These are phyloP conservation scores for Mylabris sibirica DNA, from an alignment of 2,888 invertebrate genomes.

Conservation along the genomic window DNA sequence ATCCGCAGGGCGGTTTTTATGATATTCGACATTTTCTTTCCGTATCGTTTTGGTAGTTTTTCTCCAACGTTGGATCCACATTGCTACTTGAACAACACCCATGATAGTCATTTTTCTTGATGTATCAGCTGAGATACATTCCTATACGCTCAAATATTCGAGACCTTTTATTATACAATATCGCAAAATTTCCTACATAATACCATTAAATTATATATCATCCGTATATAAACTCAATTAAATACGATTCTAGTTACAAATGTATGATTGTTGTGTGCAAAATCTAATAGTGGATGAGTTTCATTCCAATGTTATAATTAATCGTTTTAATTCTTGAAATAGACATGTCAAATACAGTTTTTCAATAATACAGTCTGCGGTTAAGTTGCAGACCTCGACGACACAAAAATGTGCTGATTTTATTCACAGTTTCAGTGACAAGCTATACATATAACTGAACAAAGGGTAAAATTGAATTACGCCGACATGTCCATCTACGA, in stretches of 20 bases:
- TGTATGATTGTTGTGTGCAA: too few relatives aligned
- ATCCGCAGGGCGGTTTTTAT: slow-evolving; percentile 31
- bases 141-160: slow-evolving; percentile 49
- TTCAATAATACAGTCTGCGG: slow-evolving; percentile 39
- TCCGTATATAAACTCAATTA: too few relatives aligned
- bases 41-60: slow-evolving; percentile 31
- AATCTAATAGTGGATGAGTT: slow-evolving; percentile 1
- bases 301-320: slow-evolving; percentile 19
- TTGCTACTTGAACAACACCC: slow-evolving; percentile 51
- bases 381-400: slow-evolving; percentile 37
- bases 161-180: slow-evolving; percentile 42
- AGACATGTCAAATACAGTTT: slow-evolving; percentile 30
- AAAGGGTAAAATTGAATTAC: slow-evolving; percentile 53
- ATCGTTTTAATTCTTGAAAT: slow-evolving; percentile 18
- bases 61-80: slow-evolving; percentile 34
- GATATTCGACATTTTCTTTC: slow-evolving; percentile 30
- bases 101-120: slow-evolving; percentile 53
- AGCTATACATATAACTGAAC: slow-evolving; percentile 52
- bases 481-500: slow-evolving; percentile 43
- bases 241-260: background rate
- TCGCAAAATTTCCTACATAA: slow-evolving; percentile 40
- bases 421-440: slow-evolving; percentile 51
- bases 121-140: slow-evolving; percentile 53
- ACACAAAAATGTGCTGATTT: slow-evolving; percentile 52
- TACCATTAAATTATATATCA: slow-evolving; percentile 26